phyloP scores from a whole-genome alignment of 2,797 vertebrate genomes.

The Hypotaenidia philippensis region DNA sequence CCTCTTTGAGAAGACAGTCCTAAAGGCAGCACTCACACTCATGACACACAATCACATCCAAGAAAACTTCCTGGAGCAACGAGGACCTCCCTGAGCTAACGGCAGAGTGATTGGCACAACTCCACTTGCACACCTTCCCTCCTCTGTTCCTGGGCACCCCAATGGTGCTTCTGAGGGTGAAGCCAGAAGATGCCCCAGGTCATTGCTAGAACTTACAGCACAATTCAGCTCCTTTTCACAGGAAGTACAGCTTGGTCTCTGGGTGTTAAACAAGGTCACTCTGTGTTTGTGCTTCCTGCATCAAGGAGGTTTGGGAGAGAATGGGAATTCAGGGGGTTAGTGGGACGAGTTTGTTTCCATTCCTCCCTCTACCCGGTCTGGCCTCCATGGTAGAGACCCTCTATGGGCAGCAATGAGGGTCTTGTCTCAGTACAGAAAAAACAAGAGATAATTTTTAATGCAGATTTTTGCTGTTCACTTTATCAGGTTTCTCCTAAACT shows the following conservation, averaged over 20 bases:
- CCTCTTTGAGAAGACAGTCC: not conserved
- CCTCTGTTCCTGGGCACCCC: fast-evolving
- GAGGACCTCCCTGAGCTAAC: not conserved
- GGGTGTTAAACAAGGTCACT: not conserved
- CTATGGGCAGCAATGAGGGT: fast-evolving
- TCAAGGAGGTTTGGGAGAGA: not conserved
- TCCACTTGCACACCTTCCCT: not conserved
- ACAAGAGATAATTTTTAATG: not conserved
- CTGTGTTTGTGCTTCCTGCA: not conserved
- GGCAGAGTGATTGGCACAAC: not conserved
- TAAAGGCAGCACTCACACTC: not conserved
- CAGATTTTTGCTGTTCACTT: not conserved
- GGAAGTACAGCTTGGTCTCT: not conserved
- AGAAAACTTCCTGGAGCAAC: fast-evolving
- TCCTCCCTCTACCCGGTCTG: fast-evolving
- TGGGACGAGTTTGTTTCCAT: fast-evolving
- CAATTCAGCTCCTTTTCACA: not conserved
- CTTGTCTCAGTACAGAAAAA: not conserved
- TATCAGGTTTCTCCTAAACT: not conserved
- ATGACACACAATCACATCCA: not conserved
- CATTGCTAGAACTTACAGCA: fast-evolving
- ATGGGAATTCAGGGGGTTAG: not conserved
- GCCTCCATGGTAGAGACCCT: not conserved
- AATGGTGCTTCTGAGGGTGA: fast-evolving
- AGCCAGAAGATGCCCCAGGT: not conserved